These are phyloP conservation scores for Cherax destructor DNA, from an alignment of 1,140 invertebrate species.

Conservation along the genomic window DNA sequence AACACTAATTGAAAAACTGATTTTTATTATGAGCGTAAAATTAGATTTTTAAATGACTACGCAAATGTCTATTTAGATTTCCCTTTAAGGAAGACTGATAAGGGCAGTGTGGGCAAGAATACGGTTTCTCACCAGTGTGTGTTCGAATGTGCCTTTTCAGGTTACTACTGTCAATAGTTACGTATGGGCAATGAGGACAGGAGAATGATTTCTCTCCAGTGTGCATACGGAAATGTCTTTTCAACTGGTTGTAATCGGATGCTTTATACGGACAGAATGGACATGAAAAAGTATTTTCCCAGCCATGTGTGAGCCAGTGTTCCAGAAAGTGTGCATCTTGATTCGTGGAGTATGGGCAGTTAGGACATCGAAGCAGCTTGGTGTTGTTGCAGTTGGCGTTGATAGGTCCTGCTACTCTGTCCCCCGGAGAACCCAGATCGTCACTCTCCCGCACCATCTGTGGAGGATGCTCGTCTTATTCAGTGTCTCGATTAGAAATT, in stretches of 20 bases:
- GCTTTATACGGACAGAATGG: slow-evolving; percentile 4
- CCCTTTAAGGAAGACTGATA: slow-evolving; percentile 33
- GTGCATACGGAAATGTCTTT: slow-evolving; percentile 24
- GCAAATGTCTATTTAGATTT: slow-evolving; percentile 26
- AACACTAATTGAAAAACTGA: background rate
- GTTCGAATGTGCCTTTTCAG: slow-evolving; percentile 38
- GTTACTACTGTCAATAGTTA: slow-evolving; percentile 17
- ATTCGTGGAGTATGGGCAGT: slow-evolving; percentile 2
- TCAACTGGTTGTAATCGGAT: background rate
- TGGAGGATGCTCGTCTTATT: slow-evolving; percentile 24
- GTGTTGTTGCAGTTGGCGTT: background rate
- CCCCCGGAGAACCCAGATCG: background rate
- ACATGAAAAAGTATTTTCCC: slow-evolving; percentile 2
- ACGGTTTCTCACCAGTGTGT: slow-evolving; percentile 40
- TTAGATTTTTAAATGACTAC: background rate
- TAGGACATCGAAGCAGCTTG: background rate
- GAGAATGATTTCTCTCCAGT: slow-evolving; percentile 11
- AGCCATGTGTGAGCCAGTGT: slow-evolving; percentile 12
- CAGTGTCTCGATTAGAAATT: background rate
- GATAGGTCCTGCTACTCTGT: background rate
- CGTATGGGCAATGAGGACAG: slow-evolving; percentile 18
- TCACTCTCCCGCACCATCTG: slow-evolving; percentile 25
- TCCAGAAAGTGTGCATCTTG: background rate
- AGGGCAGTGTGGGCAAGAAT: slow-evolving; percentile 38
- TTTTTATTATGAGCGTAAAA: background rate